A percentile compares a stretch with the other conserved stretches of the same genome.
Evolutionary conservation across 2,797 vertebrate species (phyloP).

Genomic region (Bryconaethiops microstoma): DNA sequence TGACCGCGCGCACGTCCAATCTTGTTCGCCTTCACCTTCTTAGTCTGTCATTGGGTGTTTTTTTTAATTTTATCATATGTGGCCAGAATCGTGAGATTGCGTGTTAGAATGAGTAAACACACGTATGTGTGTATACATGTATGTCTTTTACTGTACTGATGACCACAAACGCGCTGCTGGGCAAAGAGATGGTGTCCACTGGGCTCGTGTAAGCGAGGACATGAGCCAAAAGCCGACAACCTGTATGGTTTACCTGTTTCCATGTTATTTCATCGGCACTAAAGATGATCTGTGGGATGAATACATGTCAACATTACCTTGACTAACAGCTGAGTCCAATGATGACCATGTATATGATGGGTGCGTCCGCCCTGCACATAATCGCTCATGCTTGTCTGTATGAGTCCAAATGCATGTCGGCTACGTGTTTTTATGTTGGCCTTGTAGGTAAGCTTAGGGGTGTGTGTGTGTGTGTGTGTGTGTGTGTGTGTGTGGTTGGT

Average conservation of each 20-base stretch:
- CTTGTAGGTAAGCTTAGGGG: constrained; percentile 30
- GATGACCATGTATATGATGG: constrained; percentile 35
- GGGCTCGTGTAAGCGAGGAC: not conserved
- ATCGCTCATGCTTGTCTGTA: not conserved
- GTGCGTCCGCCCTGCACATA: not conserved
- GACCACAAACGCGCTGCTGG: not conserved
- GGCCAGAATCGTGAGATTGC: not conserved
- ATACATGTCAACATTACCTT: constrained; percentile 62
- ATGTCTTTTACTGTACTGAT: constrained; percentile 5
- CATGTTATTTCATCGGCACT: not conserved
- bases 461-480: constrained; percentile 35
- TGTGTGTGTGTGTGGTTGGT: constrained; percentile 38
- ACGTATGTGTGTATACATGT: not conserved
- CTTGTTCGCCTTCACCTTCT: constrained; percentile 11
- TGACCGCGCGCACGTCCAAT: not conserved
- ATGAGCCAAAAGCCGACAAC: not conserved
- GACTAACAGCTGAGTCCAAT: constrained; percentile 72
- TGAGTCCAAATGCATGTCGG: constrained; percentile 34
- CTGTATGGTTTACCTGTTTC: constrained; percentile 14
- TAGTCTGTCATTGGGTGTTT: not conserved
- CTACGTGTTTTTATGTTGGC: constrained; percentile 38
- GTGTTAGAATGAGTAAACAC: constrained; percentile 13
- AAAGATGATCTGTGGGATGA: constrained; percentile 5
- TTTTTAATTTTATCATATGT: constrained; percentile 13
- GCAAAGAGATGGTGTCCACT: constrained; percentile 1